These are phyloP conservation scores for Cephalopterus ornatus DNA, from an alignment of 2,113 vertebrate genomes.

Conservation along the genomic window DNA sequence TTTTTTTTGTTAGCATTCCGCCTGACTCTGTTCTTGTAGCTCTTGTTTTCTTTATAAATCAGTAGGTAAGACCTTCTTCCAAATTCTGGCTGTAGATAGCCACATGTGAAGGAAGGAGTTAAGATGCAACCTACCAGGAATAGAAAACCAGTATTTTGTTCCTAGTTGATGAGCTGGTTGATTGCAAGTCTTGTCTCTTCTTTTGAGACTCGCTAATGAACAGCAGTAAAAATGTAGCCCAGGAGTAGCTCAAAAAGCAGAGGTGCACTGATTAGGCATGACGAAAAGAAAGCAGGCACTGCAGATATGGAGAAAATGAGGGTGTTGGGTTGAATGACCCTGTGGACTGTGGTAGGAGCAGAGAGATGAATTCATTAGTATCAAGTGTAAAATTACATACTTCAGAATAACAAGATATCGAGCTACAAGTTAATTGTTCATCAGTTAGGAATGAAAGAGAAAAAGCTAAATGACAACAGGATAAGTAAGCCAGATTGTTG, in stretches of 20 bases:
- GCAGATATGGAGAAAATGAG: background rate
- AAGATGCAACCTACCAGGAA: background rate
- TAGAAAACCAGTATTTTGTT: background rate
- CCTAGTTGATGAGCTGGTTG: background rate
- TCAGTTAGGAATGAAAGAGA: background rate
- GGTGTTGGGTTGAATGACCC: background rate
- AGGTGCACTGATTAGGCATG: background rate
- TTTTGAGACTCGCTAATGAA: background rate
- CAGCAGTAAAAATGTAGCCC: background rate
- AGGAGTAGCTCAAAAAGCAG: background rate
- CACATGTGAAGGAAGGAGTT: background rate
- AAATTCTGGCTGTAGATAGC: background rate
- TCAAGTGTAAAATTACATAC: background rate
- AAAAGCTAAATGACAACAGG: background rate
- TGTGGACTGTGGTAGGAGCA: background rate
- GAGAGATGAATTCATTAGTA: background rate
- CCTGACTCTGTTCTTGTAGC: background rate
- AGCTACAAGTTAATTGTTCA: conserved; percentile 23
- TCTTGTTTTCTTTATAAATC: background rate
- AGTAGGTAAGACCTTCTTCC: background rate
- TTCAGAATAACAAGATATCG: background rate
- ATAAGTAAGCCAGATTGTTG: background rate
- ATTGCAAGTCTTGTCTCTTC: background rate
- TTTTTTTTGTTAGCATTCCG: background rate
- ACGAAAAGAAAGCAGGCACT: background rate